Evolutionary conservation across 1,140 invertebrate species (phyloP), one percentile per base, ranked within the genome.

Genomic region (Drosophila murphyi): DNA sequence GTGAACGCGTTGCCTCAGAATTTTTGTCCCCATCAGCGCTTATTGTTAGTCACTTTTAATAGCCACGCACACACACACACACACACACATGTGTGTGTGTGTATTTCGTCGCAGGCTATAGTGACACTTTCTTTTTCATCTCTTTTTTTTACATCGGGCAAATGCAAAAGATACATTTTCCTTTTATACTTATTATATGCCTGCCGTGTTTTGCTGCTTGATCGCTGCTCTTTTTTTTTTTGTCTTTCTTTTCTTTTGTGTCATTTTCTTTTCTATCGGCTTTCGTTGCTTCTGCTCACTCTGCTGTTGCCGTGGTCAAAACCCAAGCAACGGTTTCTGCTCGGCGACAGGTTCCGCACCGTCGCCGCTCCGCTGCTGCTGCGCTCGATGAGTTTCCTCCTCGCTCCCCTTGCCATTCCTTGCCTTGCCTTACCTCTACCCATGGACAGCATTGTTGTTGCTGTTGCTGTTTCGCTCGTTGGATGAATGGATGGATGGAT

Each of bases 61-160:
- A 63, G 80, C 75, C 71, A 72, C 72, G 73, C 80, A 68, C 57
- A 76, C 69, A 61, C 43, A 63, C 50, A 55, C 12, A 68, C n/a
- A n/a, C n/a, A n/a, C n/a, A n/a, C n/a, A n/a, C n/a, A n/a, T 48
- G 28, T 32, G 32, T 12, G 51, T 2, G 10, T 34, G 39, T 51
- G 29, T 34, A 69, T 69, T 50, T 56, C 50, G 65, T 70, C 54
- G 63, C 41, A 64, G 60, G 76, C 76, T 76, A 50, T 60, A 51
- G 72, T 63, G 72, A 83, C 77, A 89, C 85, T 88, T 89, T 88
- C 85, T 88, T 87, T 87, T 89, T 89, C 80, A 83, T 78, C 65
- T 89, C 67, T 76, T 51, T 79, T 60, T 70, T 69, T 67, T 72
- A 69, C 55, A 67, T 68, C 41, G 64, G 51, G 43, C 12, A 76